Percentiles rank a stretch among this genome's conserved stretches.
These are phyloP conservation scores for Ophioninae sp. DNA, from an alignment of 2,888 invertebrate species.

Conservation along the genomic window DNA sequence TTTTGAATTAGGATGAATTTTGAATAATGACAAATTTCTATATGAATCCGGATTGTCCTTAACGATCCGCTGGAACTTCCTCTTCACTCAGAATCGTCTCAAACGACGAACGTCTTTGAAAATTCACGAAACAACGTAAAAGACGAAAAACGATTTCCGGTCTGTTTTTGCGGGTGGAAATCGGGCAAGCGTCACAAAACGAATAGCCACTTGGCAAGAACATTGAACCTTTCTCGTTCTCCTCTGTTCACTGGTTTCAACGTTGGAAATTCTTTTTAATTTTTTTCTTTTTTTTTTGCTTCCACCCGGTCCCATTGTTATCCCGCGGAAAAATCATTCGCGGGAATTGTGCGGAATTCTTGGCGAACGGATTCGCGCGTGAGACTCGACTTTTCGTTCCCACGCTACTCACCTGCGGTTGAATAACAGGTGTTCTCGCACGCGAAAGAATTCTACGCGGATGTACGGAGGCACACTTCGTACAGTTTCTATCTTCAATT, in stretches of 20 bases:
- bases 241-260: conserved; percentile 32
- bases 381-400: conserved; percentile 60
- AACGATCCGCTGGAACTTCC: no score
- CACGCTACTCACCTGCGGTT: conserved; percentile 64
- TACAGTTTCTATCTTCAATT: conserved; percentile 29
- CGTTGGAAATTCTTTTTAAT: conserved; percentile 1
- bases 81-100: no score
- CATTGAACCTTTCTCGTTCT: conserved; percentile 35
- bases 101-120: no score
- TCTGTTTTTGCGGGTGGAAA: conserved; percentile 39
- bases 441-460: conserved; percentile 55
- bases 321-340: conserved; percentile 32
- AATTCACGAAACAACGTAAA: background rate
- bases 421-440: conserved; percentile 61
- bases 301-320: conserved; percentile 51
- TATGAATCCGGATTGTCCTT: no score
- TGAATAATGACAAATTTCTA: no score
- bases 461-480: conserved; percentile 11
- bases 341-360: conserved; percentile 42
- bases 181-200: conserved; percentile 30
- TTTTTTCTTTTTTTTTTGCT: conserved; percentile 22
- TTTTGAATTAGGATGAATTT: no score
- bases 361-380: conserved; percentile 59
- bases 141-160: conserved; percentile 56
- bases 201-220: conserved; percentile 26